Conservation (phyloP, 2,797 vertebrate genomes). For the Sebastes minor region DNA sequence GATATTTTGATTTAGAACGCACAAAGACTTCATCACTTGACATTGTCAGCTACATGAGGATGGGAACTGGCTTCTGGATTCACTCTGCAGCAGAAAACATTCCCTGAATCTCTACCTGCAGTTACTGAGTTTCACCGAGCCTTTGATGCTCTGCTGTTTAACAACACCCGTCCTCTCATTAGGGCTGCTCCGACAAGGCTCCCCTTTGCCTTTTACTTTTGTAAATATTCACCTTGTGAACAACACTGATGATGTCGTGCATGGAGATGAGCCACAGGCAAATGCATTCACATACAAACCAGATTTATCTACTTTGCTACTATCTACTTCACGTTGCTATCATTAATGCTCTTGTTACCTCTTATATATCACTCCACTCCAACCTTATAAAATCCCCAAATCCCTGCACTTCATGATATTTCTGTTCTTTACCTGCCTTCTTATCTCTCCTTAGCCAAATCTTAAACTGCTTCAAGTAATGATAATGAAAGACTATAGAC, state of each 20-base stretch:
- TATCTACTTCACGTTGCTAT: background rate
- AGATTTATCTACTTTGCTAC: background rate
- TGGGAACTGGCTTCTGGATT: background rate
- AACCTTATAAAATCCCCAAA: background rate
- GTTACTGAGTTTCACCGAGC: background rate
- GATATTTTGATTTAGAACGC: constrained; percentile 13
- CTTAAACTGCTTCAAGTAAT: background rate
- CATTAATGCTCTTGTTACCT: background rate
- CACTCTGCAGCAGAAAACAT: background rate
- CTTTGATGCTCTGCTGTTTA: constrained; percentile 41
- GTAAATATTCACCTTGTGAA: constrained; percentile 14
- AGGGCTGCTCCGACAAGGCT: constrained; percentile 17
- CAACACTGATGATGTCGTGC: background rate
- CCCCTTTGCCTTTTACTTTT: constrained; percentile 4
- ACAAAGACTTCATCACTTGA: background rate
- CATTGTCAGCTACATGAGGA: background rate
- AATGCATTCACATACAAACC: background rate
- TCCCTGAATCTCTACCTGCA: background rate
- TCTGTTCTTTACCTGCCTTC: background rate
- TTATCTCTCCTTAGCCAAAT: background rate
- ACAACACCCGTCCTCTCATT: constrained; percentile 31
- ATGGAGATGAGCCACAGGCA: background rate
- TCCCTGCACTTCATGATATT: background rate
- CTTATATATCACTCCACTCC: background rate
- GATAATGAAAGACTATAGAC: background rate